Percentiles rank a stretch among this genome's conserved stretches.
phyloP scores from a whole-genome alignment of 2,888 invertebrate genomes.

The Stenurella melanura region DNA sequence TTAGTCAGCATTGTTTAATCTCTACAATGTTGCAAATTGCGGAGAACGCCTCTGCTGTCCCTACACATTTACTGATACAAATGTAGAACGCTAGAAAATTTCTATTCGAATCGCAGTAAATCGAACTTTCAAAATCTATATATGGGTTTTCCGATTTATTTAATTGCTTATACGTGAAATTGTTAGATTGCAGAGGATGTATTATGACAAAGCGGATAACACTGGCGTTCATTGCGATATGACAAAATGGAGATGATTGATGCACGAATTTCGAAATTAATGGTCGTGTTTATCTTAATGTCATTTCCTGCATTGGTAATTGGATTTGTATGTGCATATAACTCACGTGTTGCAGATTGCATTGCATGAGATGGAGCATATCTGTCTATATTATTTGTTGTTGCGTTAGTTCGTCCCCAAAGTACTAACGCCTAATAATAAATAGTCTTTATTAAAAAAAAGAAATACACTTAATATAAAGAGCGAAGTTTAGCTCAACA shows the following conservation, averaged over 20 bases:
- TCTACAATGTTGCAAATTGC: constrained; percentile 13
- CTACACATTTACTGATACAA: constrained; percentile 23
- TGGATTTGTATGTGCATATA: no score
- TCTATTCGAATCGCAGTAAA: background rate
- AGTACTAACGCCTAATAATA: no score
- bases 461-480: no score
- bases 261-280: background rate
- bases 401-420: no score
- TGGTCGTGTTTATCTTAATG: background rate
- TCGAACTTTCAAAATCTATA: constrained; percentile 30
- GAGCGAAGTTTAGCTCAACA: no score
- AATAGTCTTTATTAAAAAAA: no score
- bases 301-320: background rate
- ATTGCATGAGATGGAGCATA: no score
- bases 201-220: background rate
- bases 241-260: background rate
- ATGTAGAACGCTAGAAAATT: constrained; percentile 14
- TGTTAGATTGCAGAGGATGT: constrained; percentile 4
- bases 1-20: constrained; percentile 26
- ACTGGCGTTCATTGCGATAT: background rate
- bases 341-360: no score
- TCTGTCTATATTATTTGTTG: no score
- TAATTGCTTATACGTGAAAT: constrained; percentile 28
- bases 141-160: constrained; percentile 12
- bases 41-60: constrained; percentile 35